A percentile compares a stretch with the other conserved stretches of the same genome.
Conservation (phyloP, 1,140 invertebrate species). For the Pseudoatta argentina region DNA sequence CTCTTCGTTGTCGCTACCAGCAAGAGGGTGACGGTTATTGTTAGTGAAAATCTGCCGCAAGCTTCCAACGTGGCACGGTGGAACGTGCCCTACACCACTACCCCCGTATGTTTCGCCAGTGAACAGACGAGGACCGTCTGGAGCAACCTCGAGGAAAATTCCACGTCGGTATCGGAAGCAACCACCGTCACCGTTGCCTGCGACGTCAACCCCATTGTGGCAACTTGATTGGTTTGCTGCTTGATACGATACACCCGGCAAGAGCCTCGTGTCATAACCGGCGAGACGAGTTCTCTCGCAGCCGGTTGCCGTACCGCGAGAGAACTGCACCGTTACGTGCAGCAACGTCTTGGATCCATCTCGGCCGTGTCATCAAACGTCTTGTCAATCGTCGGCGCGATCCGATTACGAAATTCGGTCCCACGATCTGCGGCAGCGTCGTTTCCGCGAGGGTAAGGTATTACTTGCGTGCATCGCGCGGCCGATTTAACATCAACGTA, state of each 20-base stretch:
- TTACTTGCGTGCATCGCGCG: constrained; percentile 14
- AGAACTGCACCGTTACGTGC: neutral
- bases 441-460: neutral
- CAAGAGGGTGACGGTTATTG: constrained; percentile 69
- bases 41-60: constrained; percentile 67
- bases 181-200: constrained; percentile 44
- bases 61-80: constrained; percentile 35
- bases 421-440: neutral
- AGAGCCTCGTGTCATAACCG: constrained; percentile 53
- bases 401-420: constrained; percentile 45
- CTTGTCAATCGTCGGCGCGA: constrained; percentile 44
- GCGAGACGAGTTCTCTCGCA: constrained; percentile 25
- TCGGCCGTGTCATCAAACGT: constrained; percentile 27
- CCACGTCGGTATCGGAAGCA: constrained; percentile 47
- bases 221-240: constrained; percentile 68
- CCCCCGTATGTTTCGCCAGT: neutral
- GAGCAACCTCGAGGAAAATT: constrained; percentile 55
- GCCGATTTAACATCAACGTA: constrained; percentile 22
- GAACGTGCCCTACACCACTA: constrained; percentile 17
- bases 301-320: neutral
- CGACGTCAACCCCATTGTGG: constrained; percentile 62
- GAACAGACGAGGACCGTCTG: constrained; percentile 35
- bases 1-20: constrained; percentile 59
- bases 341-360: neutral
- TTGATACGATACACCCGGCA: constrained; percentile 63